Evolutionary conservation across 64 coral and sea anemone genomes (phyloP).

Genomic region (Pachyseris speciosa): DNA sequence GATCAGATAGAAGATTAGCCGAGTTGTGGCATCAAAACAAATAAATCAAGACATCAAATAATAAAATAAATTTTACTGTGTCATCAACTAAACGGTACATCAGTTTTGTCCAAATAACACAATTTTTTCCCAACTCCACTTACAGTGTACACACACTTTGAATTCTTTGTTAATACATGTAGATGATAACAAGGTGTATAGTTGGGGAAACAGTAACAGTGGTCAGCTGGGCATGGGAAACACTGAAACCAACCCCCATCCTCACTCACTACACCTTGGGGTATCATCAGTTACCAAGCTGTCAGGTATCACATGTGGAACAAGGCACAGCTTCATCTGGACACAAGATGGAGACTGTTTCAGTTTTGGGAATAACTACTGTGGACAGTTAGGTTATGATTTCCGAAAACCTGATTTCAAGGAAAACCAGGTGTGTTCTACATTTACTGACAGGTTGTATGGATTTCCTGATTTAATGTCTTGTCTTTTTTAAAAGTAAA

Average conservation of each 20-base stretch:
- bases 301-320: conserved; percentile 84
- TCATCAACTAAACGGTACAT: too few relatives aligned
- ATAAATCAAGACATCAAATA: too few relatives aligned
- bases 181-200: conserved; percentile 85
- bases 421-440: conserved; percentile 89
- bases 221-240: conserved; percentile 91
- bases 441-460: too few relatives aligned
- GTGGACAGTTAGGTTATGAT: conserved; percentile 96
- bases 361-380: conserved; percentile 99
- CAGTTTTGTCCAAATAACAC: too few relatives aligned
- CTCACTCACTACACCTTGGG: conserved; percentile 67
- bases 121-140: neutral
- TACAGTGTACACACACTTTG: neutral
- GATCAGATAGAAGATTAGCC: too few relatives aligned
- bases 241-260: conserved; percentile 66
- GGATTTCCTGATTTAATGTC: neutral
- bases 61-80: too few relatives aligned
- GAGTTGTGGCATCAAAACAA: too few relatives aligned
- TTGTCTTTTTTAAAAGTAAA: neutral
- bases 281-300: conserved; percentile 61
- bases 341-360: conserved; percentile 93
- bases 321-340: conserved; percentile 95
- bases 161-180: neutral
- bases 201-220: conserved; percentile 99
- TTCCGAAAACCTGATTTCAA: conserved; percentile 99